Evolutionary conservation across 92 coral and sea anemone species (phyloP).

Genomic region (Palythoa grandiflora): DNA sequence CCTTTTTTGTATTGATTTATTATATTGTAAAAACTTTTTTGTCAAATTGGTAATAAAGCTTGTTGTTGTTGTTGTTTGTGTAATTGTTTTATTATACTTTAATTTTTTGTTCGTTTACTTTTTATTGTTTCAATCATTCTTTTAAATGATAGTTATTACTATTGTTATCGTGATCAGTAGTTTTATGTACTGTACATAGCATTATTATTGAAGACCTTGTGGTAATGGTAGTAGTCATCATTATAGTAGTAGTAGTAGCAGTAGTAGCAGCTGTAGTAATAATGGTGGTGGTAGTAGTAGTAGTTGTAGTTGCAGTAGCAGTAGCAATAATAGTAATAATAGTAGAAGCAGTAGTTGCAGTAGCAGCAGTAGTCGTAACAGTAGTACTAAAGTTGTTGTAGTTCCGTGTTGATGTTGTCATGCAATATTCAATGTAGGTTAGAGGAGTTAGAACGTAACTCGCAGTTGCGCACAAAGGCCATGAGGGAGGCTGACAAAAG

Average conservation of each 20-base stretch:
- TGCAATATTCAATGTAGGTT: slow-evolving; percentile 41
- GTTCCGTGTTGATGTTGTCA: neutral
- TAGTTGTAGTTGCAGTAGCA: neutral
- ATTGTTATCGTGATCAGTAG: too few relatives aligned
- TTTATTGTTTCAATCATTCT: too few relatives aligned
- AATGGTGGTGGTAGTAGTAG: neutral
- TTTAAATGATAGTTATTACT: too few relatives aligned
- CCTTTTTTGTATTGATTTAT: too few relatives aligned
- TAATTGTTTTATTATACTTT: too few relatives aligned
- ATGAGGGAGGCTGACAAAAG: slow-evolving; percentile 96
- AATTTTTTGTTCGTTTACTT: too few relatives aligned
- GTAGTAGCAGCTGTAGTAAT: neutral
- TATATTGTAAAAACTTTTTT: too few relatives aligned
- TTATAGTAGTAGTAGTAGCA: neutral
- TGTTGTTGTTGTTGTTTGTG: too few relatives aligned
- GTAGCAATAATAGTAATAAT: neutral
- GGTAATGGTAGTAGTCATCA: neutral
- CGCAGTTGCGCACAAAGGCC: slow-evolving; percentile 92
- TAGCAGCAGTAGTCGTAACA: neutral
- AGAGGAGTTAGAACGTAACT: slow-evolving; percentile 82
- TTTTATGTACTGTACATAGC: too few relatives aligned
- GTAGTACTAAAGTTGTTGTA: neutral
- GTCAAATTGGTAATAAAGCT: too few relatives aligned
- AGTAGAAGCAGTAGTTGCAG: neutral
- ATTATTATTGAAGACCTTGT: neutral